Percentiles rank a stretch among this genome's conserved stretches.
These are phyloP conservation scores for Argyrosomus japonicus DNA, from an alignment of 2,113 vertebrate species.

Conservation along the genomic window DNA sequence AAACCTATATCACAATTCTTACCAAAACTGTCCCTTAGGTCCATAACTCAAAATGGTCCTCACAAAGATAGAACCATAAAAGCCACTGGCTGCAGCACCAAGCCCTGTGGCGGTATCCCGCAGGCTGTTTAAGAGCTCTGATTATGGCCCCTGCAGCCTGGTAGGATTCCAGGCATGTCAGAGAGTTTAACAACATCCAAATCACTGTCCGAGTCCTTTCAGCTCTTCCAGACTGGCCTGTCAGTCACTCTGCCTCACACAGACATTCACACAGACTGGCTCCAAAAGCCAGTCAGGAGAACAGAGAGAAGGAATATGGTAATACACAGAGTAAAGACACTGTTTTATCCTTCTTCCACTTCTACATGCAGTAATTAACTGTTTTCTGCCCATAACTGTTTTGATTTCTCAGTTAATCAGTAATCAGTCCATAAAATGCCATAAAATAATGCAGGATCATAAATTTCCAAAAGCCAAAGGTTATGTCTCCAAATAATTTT, in stretches of 20 bases:
- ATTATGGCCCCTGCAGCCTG: constrained; percentile 62
- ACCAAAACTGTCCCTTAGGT: not conserved
- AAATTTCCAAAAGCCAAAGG: not conserved
- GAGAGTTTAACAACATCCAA: constrained; percentile 74
- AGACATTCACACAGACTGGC: constrained; percentile 26
- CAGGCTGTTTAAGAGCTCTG: constrained; percentile 61
- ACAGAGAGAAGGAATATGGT: constrained; percentile 7
- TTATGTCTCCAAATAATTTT: not conserved
- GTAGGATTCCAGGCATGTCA: constrained; percentile 74
- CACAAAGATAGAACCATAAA: constrained; percentile 14
- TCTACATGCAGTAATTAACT: not conserved
- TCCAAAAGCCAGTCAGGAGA: constrained; percentile 33
- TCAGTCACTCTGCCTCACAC: constrained; percentile 48
- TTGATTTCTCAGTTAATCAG: not conserved
- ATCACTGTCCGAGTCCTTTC: constrained; percentile 45
- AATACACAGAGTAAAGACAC: constrained; percentile 2
- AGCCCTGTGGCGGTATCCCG: constrained; percentile 22
- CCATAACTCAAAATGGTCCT: constrained; percentile 2
- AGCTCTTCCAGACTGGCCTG: constrained; percentile 57
- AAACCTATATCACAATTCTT: not conserved
- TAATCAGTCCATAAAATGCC: not conserved
- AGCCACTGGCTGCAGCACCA: constrained; percentile 12
- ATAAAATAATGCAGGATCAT: not conserved
- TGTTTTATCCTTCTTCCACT: not conserved
- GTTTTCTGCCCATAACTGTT: not conserved